Conservation (phyloP, 2,888 invertebrate genomes). For the Troglohyphantes excavatus region DNA sequence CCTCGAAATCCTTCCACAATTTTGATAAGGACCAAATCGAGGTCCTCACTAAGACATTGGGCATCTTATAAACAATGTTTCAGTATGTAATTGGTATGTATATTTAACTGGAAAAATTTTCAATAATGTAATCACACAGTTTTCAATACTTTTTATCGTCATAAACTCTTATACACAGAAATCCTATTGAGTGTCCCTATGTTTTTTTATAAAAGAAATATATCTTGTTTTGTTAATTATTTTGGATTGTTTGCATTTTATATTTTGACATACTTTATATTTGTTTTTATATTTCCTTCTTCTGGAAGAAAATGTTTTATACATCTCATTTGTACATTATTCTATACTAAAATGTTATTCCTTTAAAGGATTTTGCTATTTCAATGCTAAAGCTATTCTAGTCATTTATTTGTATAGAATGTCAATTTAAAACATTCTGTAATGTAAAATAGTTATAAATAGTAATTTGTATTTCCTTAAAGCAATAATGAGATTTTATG, state of each 20-base stretch:
- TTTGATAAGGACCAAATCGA: too few species aligned
- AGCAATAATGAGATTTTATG: constrained; percentile 27
- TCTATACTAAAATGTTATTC: neutral
- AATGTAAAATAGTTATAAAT: neutral
- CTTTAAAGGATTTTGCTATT: neutral
- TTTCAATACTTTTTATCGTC: too few species aligned
- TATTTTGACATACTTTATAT: neutral
- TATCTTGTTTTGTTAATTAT: neutral
- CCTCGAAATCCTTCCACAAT: too few species aligned
- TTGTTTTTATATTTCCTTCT: neutral
- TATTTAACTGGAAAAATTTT: too few species aligned
- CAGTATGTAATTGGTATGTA: too few species aligned
- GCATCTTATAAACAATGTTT: too few species aligned
- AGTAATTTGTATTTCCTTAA: neutral
- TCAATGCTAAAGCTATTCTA: neutral
- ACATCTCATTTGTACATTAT: neutral
- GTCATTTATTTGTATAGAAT: neutral
- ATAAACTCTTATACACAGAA: too few species aligned
- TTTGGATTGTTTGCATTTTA: neutral
- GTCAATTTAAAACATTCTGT: neutral
- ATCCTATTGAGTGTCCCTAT: neutral
- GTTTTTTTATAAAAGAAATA: neutral
- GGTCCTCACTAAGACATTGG: too few species aligned
- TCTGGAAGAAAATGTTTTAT: neutral
- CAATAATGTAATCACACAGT: too few species aligned